Base-by-base conservation (phyloP, 2,888 invertebrate genomes). In the Lottia gigantea region DNA sequence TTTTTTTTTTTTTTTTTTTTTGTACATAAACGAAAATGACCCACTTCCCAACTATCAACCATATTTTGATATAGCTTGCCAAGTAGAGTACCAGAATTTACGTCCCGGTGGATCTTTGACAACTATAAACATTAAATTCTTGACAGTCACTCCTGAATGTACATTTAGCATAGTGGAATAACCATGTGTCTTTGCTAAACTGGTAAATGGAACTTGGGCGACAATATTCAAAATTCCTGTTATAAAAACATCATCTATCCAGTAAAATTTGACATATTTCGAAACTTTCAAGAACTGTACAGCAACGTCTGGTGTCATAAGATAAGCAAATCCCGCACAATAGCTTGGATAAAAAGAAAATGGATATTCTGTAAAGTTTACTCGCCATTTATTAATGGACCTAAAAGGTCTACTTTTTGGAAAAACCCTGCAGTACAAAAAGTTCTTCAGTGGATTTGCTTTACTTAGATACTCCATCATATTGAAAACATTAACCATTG, bases 401-500 rank as follows among this genome's bases (percentile, higher is more conserved):
- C 82, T 69, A 11, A 76, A 49, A 1, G 81, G 81, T 0, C 74
- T 72, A 26, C 76, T 76, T 23, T 76, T 77, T 14, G 26, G 68
- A 46, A 69, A 78, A 11, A 77, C 73, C 11, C 81, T 79, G 64
- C 83, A 83, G 64, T 80, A 80, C 2, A 82, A 62, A 46, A 79
- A 77, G 47, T 76, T 71, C 40, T 76, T 61, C 19, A 70, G 12
- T 47, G 68, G 49, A 25, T 74, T 75, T 55, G 74, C 73, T 0
- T 71, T 75, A 1, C 11, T 31, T 7, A 83, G 71, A 67, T 79
- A 81, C 11, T 76, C 70, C 46, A 93, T 87, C 76, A 91, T 91
- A 78, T 92, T 92, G 45, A 94, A 86, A 85, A 82, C 71, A 68
- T 88, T 86, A 11, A 88, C 81, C 71, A 87, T 82, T 0, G 85